Percentiles rank a stretch among this genome's conserved stretches.
Evolutionary conservation across 1,140 invertebrate genomes (phyloP).

Genomic region (Tetraneura akinire): DNA sequence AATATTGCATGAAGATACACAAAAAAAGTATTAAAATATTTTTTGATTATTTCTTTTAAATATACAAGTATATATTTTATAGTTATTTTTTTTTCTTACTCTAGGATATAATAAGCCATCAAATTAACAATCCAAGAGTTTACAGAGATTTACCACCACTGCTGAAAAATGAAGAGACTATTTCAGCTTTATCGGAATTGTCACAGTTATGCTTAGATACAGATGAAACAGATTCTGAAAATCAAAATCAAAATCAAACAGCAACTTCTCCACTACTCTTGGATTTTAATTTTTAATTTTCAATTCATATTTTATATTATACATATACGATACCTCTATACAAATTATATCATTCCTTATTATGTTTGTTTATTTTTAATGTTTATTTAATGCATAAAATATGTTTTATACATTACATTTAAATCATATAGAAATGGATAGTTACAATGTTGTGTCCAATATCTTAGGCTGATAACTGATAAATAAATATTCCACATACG

Average conservation of each 20-base stretch:
- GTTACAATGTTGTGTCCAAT: no score
- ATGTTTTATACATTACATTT: not conserved
- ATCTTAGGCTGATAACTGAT: no score
- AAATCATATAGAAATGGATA: no score
- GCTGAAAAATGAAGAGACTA: not conserved
- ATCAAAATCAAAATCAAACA: not conserved
- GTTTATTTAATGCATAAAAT: not conserved
- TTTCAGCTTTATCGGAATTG: conserved; percentile 19
- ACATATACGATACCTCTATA: no score
- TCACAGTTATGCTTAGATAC: conserved; percentile 11
- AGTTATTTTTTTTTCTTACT: no score
- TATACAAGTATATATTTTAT: no score
- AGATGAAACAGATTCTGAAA: not conserved
- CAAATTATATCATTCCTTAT: not conserved
- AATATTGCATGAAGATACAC: no score
- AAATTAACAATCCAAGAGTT: conserved; percentile 27
- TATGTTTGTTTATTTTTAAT: not conserved
- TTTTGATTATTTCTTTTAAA: no score
- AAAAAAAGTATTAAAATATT: no score
- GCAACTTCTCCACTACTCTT: conserved; percentile 6
- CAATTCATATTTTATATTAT: not conserved
- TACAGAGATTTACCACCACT: not conserved
- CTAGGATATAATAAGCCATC: not conserved
- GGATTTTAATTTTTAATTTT: conserved; percentile 6
- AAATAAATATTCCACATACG: no score